Percentiles rank a stretch among this genome's conserved stretches.
These are phyloP conservation scores for Pogonomyrmex californicus DNA, from an alignment of 1,140 invertebrate species.

Conservation along the genomic window DNA sequence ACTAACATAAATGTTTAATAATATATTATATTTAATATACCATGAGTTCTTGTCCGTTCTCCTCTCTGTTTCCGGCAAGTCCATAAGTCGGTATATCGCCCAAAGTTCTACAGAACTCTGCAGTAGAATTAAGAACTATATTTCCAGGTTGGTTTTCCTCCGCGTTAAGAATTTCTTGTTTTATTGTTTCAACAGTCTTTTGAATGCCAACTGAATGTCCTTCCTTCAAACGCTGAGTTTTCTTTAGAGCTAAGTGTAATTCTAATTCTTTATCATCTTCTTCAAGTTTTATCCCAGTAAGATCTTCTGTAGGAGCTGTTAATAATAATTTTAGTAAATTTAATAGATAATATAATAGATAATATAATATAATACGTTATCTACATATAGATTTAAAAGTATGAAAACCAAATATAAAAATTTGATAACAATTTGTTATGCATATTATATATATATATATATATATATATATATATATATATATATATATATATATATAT, in stretches of 20 bases:
- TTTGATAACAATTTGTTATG: too few species aligned
- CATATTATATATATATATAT: too few species aligned
- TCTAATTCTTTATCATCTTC: slow-evolving; percentile 93
- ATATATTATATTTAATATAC: slow-evolving; percentile 82
- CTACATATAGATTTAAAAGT: not conserved
- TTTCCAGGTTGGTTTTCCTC: slow-evolving; percentile 85
- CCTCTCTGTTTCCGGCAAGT: slow-evolving; percentile 95
- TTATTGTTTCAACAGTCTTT: slow-evolving; percentile 83
- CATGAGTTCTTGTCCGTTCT: slow-evolving; percentile 94
- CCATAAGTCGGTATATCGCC: slow-evolving; percentile 98
- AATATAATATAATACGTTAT: too few species aligned
- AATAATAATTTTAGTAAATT: slow-evolving; percentile 61
- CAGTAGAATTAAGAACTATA: slow-evolving; percentile 97
- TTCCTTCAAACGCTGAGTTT: slow-evolving; percentile 92
- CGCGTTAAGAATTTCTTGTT: slow-evolving; percentile 81
- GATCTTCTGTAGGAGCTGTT: slow-evolving; percentile 88
- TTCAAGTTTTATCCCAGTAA: slow-evolving; percentile 89
- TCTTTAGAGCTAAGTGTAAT: slow-evolving; percentile 91
- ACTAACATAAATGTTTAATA: not conserved
- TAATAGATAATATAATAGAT: not conserved
- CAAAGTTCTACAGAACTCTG: slow-evolving; percentile 98
- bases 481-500: not conserved
- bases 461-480: too few species aligned
- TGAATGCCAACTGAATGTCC: slow-evolving; percentile 86
- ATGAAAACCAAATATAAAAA: not conserved